Evolutionary conservation across 2,797 vertebrate species (phyloP).

Genomic region (Meriones psammophilus): DNA sequence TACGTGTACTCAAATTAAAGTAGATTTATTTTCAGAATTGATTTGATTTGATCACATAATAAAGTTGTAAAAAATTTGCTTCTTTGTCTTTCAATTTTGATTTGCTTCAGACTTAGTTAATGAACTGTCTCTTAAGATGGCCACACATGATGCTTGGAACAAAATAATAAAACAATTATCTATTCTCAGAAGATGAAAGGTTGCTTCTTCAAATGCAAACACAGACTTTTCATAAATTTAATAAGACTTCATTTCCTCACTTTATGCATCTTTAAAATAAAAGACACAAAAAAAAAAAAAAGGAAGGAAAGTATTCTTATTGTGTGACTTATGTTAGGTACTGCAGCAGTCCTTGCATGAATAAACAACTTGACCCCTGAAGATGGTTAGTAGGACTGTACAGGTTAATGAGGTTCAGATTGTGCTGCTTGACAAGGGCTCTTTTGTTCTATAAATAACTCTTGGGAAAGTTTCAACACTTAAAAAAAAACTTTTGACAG

Average conservation of each 20-base stretch:
- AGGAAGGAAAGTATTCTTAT: neutral
- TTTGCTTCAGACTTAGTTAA: neutral
- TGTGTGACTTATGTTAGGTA: neutral
- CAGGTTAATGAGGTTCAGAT: accelerated
- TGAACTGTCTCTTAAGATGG: neutral
- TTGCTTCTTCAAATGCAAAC: neutral
- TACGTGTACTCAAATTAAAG: neutral
- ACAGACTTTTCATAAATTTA: neutral
- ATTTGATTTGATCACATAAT: neutral
- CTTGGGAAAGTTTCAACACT: neutral
- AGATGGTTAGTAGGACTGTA: neutral
- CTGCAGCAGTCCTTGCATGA: neutral
- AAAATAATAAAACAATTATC: neutral
- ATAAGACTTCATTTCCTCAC: neutral
- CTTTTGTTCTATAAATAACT: neutral
- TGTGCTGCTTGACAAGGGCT: neutral
- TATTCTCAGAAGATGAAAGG: neutral
- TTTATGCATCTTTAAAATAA: neutral
- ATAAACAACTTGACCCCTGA: neutral
- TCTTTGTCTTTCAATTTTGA: neutral
- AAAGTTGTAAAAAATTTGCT: neutral
- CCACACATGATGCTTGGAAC: neutral
- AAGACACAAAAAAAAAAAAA: no score
- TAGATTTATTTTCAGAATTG: neutral
- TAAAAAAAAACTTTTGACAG: neutral